These are phyloP conservation scores for Motacilla alba DNA, from an alignment of 2,113 vertebrate genomes.

Conservation along the genomic window DNA sequence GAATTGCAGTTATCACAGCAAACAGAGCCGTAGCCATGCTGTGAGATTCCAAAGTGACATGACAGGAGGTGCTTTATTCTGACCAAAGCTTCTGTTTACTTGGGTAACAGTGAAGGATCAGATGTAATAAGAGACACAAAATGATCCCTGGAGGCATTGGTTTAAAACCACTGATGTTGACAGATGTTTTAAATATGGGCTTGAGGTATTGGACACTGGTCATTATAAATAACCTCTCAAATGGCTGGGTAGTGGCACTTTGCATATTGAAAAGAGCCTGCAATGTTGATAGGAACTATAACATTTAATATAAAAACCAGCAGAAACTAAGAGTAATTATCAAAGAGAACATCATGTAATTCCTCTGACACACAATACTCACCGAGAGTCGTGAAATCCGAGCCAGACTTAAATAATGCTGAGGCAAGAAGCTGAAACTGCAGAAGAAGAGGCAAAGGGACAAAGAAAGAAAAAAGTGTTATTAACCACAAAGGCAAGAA, in stretches of 20 bases:
- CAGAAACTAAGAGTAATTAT: background rate
- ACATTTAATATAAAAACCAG: background rate
- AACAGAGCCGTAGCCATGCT: conserved; percentile 21
- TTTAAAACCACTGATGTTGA: conserved; percentile 35
- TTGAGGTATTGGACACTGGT: background rate
- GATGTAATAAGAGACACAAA: conserved; percentile 18
- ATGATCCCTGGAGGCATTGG: background rate
- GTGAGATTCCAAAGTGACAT: conserved; percentile 45
- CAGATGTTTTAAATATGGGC: conserved; percentile 10
- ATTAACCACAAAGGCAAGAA: background rate
- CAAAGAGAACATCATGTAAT: background rate
- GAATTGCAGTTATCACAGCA: conserved; percentile 29
- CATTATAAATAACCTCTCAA: conserved; percentile 1
- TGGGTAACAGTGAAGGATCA: background rate
- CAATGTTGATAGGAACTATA: background rate
- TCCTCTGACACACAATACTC: conserved; percentile 59
- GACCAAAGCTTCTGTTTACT: conserved; percentile 42
- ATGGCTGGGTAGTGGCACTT: background rate
- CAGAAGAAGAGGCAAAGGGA: background rate
- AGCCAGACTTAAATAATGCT: conserved; percentile 94
- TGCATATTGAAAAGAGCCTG: background rate
- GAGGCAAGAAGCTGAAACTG: conserved; percentile 98
- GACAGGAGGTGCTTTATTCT: conserved; percentile 35
- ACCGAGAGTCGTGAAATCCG: conserved; percentile 96
- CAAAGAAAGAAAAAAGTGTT: background rate